Percentiles rank a stretch among this genome's conserved stretches.
These are phyloP conservation scores for Antrozous pallidus DNA, from an alignment of 2,797 vertebrate species.

Conservation along the genomic window DNA sequence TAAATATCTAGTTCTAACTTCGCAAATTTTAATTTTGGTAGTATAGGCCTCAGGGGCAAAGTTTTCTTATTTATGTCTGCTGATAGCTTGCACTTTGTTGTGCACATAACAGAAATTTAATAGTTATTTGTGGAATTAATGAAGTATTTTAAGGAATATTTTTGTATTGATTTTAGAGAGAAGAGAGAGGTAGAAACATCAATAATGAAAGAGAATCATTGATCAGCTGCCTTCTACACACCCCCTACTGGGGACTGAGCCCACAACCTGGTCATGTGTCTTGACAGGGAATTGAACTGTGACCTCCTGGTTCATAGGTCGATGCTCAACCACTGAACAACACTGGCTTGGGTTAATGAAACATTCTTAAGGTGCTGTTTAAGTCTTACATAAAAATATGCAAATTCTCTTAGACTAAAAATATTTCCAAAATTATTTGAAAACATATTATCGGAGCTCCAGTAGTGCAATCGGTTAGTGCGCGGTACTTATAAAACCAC, in stretches of 20 bases:
- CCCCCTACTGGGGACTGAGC: too few relatives aligned
- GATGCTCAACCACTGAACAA: too few relatives aligned
- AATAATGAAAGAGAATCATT: too few relatives aligned
- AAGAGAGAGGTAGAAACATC: too few relatives aligned
- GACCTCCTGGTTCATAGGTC: too few relatives aligned
- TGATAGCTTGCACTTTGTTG: background rate
- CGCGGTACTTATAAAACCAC: too few relatives aligned
- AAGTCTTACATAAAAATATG: constrained; percentile 12
- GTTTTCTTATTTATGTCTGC: background rate
- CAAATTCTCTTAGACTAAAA: constrained; percentile 20
- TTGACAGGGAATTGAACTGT: too few relatives aligned
- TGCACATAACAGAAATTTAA: background rate
- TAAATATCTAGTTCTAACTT: constrained; percentile 58
- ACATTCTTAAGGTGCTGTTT: constrained; percentile 30
- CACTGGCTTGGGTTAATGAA: background rate
- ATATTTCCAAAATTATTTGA: constrained; percentile 44
- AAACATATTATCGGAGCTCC: constrained; percentile 16
- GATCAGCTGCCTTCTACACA: too few relatives aligned
- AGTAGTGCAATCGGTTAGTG: too few relatives aligned
- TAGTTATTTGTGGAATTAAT: constrained; percentile 48
- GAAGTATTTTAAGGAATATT: constrained; percentile 35
- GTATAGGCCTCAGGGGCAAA: constrained; percentile 11
- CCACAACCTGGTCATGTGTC: too few relatives aligned
- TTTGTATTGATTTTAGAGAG: too few relatives aligned
- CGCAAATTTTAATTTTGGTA: constrained; percentile 52